Evolutionary conservation across 64 coral and sea anemone species (phyloP).

Genomic region (Stylophora pistillata): DNA sequence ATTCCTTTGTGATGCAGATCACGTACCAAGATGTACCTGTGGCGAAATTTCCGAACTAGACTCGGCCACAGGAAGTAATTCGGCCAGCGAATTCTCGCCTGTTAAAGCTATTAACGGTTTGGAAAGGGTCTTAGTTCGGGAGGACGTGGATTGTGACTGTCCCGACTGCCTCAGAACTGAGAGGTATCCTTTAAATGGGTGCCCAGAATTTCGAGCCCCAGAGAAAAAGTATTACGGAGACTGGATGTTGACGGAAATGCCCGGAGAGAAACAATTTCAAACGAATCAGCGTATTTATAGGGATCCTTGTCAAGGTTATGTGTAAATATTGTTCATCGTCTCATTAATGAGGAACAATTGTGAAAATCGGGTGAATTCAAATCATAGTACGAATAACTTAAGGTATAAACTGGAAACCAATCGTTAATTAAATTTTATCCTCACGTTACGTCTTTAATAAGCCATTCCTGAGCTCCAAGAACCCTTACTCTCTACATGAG

Average conservation of each 20-base stretch:
- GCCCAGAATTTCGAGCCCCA: conserved; percentile 67
- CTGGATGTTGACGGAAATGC: conserved; percentile 69
- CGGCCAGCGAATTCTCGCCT: conserved; percentile 57
- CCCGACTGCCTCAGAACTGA: conserved; percentile 52
- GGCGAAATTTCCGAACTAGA: conserved; percentile 75
- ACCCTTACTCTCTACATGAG: no score
- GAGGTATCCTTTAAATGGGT: conserved; percentile 30
- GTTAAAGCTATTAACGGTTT: conserved; percentile 39
- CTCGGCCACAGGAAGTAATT: conserved; percentile 60
- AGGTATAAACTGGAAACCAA: background rate
- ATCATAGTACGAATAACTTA: background rate
- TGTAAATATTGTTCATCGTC: conserved; percentile 41
- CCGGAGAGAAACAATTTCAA: background rate
- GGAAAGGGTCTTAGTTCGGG: conserved; percentile 38
- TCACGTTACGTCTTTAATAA: no score
- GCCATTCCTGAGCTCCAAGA: no score
- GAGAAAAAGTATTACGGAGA: conserved; percentile 94
- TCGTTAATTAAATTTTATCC: no score
- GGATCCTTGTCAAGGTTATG: conserved; percentile 37
- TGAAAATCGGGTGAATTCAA: background rate
- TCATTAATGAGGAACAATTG: background rate
- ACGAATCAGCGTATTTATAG: conserved; percentile 35
- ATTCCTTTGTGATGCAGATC: conserved; percentile 68
- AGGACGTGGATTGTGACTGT: conserved; percentile 64
- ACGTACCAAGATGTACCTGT: conserved; percentile 73